phyloP scores from a whole-genome alignment of 2,113 vertebrate species.

The Electrona antarctica region DNA sequence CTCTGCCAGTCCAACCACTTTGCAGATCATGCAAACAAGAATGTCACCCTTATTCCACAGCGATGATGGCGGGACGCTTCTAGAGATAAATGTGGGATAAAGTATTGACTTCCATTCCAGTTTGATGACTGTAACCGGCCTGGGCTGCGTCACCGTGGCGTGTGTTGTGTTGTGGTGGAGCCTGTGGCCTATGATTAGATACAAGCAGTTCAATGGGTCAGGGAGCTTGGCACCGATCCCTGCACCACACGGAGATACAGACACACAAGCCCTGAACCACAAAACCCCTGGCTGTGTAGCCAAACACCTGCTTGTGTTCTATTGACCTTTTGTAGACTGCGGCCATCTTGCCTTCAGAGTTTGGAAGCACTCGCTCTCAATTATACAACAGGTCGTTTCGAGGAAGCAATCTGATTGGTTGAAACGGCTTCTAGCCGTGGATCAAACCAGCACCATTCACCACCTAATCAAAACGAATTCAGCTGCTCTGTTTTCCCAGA shows the following conservation, averaged over 20 bases:
- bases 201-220: conserved; percentile 71
- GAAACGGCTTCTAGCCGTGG: no score
- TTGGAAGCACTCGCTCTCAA: no score
- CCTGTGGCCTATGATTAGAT: conserved; percentile 70
- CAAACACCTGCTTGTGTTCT: no score
- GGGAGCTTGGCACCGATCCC: conserved; percentile 43
- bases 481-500: no score
- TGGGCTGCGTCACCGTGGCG: conserved; percentile 49
- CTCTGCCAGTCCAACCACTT: conserved; percentile 36
- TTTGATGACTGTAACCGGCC: conserved; percentile 67
- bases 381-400: no score
- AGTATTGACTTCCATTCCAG: conserved; percentile 59
- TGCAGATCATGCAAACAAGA: conserved; percentile 32
- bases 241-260: conserved; percentile 42
- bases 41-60: conserved; percentile 30
- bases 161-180: conserved; percentile 28
- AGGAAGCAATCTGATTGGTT: no score
- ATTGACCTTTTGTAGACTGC: no score
- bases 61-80: conserved; percentile 40
- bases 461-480: no score
- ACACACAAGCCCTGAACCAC: conserved; percentile 17
- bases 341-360: no score
- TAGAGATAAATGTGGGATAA: conserved; percentile 49
- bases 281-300: neutral
- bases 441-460: no score